Evolutionary conservation across 2,888 invertebrate species (phyloP).

Genomic region (Tenthredo distinguenda): DNA sequence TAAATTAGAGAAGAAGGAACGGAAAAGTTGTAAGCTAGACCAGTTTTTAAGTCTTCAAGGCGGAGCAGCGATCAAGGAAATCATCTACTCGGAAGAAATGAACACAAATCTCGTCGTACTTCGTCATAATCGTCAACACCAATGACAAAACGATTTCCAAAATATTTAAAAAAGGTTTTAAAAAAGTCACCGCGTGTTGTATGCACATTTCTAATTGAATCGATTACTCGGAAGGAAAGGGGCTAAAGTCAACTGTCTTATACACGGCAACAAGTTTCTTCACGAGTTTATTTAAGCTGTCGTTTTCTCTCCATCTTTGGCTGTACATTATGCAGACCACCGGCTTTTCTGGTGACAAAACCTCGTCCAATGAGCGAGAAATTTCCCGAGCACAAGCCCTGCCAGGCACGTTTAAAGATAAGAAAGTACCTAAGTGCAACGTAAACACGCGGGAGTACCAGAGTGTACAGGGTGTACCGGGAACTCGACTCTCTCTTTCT

Average conservation of each 20-base stretch:
- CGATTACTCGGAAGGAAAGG: background rate
- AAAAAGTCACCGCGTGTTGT: background rate
- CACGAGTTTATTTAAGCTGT: background rate
- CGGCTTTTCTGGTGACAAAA: slow-evolving; percentile 25
- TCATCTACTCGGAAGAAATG: background rate
- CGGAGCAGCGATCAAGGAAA: background rate
- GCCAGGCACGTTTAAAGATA: slow-evolving; percentile 6
- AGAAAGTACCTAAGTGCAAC: slow-evolving; percentile 21
- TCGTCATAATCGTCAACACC: background rate
- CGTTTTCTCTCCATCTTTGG: slow-evolving; percentile 44
- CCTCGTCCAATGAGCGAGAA: slow-evolving; percentile 10
- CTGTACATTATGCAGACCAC: background rate
- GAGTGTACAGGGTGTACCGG: background rate
- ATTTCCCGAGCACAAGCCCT: slow-evolving; percentile 7
- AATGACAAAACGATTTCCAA: background rate
- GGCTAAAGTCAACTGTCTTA: background rate
- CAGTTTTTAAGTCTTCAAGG: background rate
- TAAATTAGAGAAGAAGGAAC: slow-evolving; percentile 10
- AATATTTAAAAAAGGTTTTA: background rate
- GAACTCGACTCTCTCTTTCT: background rate
- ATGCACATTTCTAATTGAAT: background rate
- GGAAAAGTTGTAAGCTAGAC: background rate
- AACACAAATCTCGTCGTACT: too few species aligned
- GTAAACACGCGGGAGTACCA: background rate
- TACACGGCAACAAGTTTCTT: background rate